Base-by-base conservation (phyloP, 2,888 invertebrate species). In the Nemurella pictetii region DNA sequence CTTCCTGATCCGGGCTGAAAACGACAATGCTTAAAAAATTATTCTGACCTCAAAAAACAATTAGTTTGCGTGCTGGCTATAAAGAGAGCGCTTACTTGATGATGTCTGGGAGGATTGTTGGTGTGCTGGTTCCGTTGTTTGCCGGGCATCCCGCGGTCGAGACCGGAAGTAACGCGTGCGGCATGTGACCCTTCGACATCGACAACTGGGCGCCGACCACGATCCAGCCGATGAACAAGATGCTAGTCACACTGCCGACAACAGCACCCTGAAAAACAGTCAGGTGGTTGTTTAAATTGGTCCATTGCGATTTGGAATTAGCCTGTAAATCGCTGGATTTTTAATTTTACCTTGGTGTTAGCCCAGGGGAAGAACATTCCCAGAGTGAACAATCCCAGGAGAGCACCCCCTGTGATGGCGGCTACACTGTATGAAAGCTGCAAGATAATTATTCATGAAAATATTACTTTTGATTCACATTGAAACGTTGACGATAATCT, bases 221-320 rank as follows among this genome's bases (percentile, higher is more conserved):
- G 3, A 88, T 85, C 86, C 86, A 86, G 7, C 80, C 20, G 83
- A 87, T 87, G 29, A 85, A 83, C 25, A 85, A 25, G 29, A 87
- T n/a, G 77, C 87, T 87, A 0, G 85, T 75, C 12, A 88, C 26
- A 20, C 86, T 85, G 9, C 88, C 88, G 0, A 84, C 85, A 28
- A 88, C 75, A 4, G 87, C 88, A 15, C 88, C 88, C 88, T 88
- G 80, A 27, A 82, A 85, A 83, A 81, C 29, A 74, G 9, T 36
- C n/a, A n/a, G n/a, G n/a, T n/a, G n/a, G n/a, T n/a, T n/a, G n/a
- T n/a, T n/a, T n/a, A n/a, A n/a, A n/a, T n/a, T n/a, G n/a, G n/a
- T n/a, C n/a, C 9, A 55, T 20, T 55, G 55, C 9, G 9, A 55
- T 55, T 55, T 2, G 3, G 20, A 55, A 55, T 55, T 55, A 55